Evolutionary conservation across 2,888 invertebrate genomes (phyloP).

Genomic region (Hermaeophaga mercurialis): DNA sequence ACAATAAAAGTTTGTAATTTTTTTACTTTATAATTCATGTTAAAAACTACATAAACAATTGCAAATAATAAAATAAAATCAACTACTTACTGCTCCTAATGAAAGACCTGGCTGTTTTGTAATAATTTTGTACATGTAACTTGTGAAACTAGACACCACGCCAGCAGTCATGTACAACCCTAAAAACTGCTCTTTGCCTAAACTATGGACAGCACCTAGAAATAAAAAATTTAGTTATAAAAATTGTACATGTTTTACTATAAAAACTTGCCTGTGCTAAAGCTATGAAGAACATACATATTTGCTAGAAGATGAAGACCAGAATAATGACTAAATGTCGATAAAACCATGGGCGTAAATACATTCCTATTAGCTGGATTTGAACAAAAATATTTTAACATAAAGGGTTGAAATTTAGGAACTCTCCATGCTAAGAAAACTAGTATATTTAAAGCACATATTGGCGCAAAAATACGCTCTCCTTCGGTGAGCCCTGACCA

Average conservation of each 20-base stretch:
- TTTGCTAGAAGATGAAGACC: constrained; percentile 86
- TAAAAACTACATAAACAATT: too few species aligned
- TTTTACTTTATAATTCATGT: too few species aligned
- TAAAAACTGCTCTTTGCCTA: constrained; percentile 92
- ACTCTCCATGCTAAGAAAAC: constrained; percentile 86
- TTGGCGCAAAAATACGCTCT: constrained; percentile 79
- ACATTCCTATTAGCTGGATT: constrained; percentile 76
- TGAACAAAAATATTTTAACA: constrained; percentile 86
- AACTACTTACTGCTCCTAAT: constrained; percentile 84
- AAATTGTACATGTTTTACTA: neutral
- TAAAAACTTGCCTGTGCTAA: constrained; percentile 64
- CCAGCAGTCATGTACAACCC: constrained; percentile 90
- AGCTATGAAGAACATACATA: constrained; percentile 95
- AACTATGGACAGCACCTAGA: constrained; percentile 69
- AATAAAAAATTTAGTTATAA: constrained; percentile 30
- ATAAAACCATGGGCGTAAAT: constrained; percentile 89
- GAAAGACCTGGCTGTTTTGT: constrained; percentile 76
- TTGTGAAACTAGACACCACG: constrained; percentile 83
- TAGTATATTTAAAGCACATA: constrained; percentile 76
- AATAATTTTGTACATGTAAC: constrained; percentile 78
- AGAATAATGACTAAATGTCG: constrained; percentile 94
- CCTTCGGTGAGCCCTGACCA: constrained; percentile 77
- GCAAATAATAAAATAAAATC: neutral
- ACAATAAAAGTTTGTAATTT: too few species aligned
- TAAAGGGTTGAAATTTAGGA: constrained; percentile 69